Base-by-base conservation (phyloP, 2,113 vertebrate species). In the Sinocyclocheilus grahami region DNA sequence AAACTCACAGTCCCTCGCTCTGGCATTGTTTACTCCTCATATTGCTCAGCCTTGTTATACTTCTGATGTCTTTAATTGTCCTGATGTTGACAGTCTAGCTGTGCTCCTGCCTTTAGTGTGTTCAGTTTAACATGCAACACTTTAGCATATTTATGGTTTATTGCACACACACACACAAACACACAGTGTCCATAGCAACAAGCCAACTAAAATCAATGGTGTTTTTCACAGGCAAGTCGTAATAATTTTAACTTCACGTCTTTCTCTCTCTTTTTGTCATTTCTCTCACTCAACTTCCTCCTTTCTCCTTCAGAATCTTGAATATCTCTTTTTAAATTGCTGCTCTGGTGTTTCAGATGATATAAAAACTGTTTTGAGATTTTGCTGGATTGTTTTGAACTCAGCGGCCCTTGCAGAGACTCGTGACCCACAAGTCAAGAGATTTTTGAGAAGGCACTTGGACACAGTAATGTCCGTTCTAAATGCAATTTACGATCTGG, bases 371-470 rank as follows among this genome's bases (percentile, higher is more conserved):
- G n/a, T 65, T 65, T 27, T 65, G 12, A 24, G 42, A 51, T 53
- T 78, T 18, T 48, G n/a, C 48, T 30, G 30, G 16, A 37, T 37
- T 20, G 37, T 72, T 37, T 16, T 78, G 46, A 48, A 55, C 27
- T 58, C n/a, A 12, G 11, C 3, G 14, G 18, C 33, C 20, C 37
- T 42, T 10, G 20, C 7, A 22, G 18, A 46, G 48, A 71, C n/a
- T 69, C 67, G n/a, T 82, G 62, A 82, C 62, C 80, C 65, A 46
- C 30, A 63, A 71, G 22, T 83, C n/a, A 71, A 83, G 81, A 71
- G n/a, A 14, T 53, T 51, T 71, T 27, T 48, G 58, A 60, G 58
- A 60, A n/a, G 2, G 58, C 58, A 22, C n/a, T 51, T 60, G n/a
- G 48, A 60, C 58, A 10, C 58, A 67, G n/a, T 83, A 71, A 71